A percentile compares a stretch with the other conserved stretches of the same genome.
Evolutionary conservation across 1,140 invertebrate genomes (phyloP).

Genomic region (Pseudomyrmex sp.): DNA sequence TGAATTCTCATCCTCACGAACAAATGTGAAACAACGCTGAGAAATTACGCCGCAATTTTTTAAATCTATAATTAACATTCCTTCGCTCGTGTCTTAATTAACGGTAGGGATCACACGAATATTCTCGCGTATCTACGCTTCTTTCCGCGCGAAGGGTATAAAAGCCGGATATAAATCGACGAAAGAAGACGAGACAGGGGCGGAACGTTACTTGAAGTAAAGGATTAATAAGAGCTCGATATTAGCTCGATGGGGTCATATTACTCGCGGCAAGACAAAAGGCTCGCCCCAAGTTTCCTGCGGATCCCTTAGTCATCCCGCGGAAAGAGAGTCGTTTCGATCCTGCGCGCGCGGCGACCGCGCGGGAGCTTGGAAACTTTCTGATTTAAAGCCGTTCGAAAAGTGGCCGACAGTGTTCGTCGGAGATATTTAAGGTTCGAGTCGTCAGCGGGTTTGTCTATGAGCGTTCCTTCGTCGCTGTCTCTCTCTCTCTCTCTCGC

Average conservation of each 20-base stretch:
- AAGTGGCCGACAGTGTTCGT: conserved; percentile 54
- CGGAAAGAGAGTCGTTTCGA: neutral
- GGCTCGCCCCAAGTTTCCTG: neutral
- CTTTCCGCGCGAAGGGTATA: neutral
- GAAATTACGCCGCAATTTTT: too few species aligned
- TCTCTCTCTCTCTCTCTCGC: conserved; percentile 3
- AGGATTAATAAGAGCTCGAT: conserved; percentile 55
- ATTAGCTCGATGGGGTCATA: conserved; percentile 32
- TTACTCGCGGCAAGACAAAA: conserved; percentile 52
- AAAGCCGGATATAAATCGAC: conserved; percentile 19
- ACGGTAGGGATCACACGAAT: neutral
- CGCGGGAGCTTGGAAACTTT: conserved; percentile 57
- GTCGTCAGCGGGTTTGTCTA: conserved; percentile 52
- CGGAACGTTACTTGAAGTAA: neutral
- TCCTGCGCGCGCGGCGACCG: neutral
- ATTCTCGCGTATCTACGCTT: neutral
- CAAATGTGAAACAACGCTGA: too few species aligned
- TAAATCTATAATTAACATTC: too few species aligned
- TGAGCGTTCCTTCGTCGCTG: conserved; percentile 1
- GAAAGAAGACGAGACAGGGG: neutral
- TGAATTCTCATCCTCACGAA: too few species aligned
- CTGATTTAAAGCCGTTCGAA: conserved; percentile 67
- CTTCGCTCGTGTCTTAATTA: neutral
- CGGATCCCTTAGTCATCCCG: conserved; percentile 11
- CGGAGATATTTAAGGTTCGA: conserved; percentile 63